Conservation (phyloP, 2,113 vertebrate genomes). For the Pipra filicauda region DNA sequence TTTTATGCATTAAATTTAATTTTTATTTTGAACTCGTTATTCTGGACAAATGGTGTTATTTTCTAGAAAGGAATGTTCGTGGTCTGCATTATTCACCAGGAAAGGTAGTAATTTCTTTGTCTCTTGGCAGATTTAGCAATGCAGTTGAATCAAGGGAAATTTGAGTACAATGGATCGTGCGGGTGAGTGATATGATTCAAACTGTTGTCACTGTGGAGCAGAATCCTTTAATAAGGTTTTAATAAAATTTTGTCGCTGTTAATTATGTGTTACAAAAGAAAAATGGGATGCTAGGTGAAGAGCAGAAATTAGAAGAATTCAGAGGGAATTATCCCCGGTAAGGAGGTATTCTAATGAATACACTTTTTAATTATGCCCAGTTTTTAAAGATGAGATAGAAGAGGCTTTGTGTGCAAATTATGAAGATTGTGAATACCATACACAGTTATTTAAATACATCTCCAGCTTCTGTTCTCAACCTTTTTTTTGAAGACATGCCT, state of each 20-base stretch:
- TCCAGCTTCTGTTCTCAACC: neutral
- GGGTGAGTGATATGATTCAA: slow-evolving; percentile 85
- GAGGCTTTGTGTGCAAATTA: neutral
- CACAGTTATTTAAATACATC: neutral
- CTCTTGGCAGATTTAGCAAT: slow-evolving; percentile 92
- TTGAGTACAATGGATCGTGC: slow-evolving; percentile 96
- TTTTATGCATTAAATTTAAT: neutral
- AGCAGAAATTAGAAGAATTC: slow-evolving; percentile 6
- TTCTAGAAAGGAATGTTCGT: neutral
- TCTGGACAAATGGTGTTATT: neutral
- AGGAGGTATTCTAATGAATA: neutral
- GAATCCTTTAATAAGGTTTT: neutral
- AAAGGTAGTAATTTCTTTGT: slow-evolving; percentile 59
- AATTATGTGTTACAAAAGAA: slow-evolving; percentile 73
- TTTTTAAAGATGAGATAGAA: neutral
- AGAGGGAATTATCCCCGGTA: neutral
- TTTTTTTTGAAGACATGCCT: neutral
- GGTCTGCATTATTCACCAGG: slow-evolving; percentile 4
- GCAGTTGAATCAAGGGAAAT: slow-evolving; percentile 99
- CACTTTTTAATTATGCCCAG: neutral
- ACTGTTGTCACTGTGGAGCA: slow-evolving; percentile 4
- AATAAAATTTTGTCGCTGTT: slow-evolving; percentile 72
- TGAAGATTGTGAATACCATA: neutral
- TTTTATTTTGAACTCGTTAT: neutral
- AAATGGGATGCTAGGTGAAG: neutral